These are phyloP conservation scores for Dione juno DNA, from an alignment of 2,888 invertebrate genomes.

Conservation along the genomic window DNA sequence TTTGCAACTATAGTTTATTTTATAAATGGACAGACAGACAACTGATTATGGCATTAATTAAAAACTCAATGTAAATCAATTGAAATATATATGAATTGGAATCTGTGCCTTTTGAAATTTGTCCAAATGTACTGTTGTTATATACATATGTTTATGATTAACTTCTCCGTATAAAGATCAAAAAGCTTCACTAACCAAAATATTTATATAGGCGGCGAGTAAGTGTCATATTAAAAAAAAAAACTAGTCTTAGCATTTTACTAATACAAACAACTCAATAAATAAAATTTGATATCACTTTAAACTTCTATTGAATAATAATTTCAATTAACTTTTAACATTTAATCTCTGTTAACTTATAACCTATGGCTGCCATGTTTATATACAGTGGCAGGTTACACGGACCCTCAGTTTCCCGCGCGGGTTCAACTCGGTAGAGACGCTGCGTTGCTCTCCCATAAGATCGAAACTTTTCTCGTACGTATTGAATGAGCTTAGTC, in stretches of 20 bases:
- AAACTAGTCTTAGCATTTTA: background rate
- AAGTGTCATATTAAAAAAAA: background rate
- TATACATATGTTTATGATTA: too few relatives aligned
- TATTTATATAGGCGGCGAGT: too few relatives aligned
- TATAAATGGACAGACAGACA: too few relatives aligned
- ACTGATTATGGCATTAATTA: too few relatives aligned
- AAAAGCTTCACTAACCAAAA: too few relatives aligned
- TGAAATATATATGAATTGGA: too few relatives aligned
- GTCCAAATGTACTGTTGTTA: too few relatives aligned
- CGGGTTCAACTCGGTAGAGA: constrained; percentile 53
- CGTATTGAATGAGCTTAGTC: constrained; percentile 15
- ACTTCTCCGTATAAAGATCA: too few relatives aligned
- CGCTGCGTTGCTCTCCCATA: constrained; percentile 37
- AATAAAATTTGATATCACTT: too few relatives aligned
- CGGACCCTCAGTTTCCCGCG: constrained; percentile 67
- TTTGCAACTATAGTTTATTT: background rate
- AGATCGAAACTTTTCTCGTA: constrained; percentile 49
- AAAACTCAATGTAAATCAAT: too few relatives aligned
- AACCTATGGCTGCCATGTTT: constrained; percentile 55
- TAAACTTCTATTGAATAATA: background rate
- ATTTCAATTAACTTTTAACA: background rate
- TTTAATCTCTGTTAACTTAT: constrained; percentile 27
- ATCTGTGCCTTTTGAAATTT: too few relatives aligned
- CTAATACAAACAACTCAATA: too few relatives aligned
- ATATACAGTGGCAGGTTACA: constrained; percentile 58